Evolutionary conservation across 35 echinoderm and acorn worm species (phyloP).

Genomic region (Patiria miniata): DNA sequence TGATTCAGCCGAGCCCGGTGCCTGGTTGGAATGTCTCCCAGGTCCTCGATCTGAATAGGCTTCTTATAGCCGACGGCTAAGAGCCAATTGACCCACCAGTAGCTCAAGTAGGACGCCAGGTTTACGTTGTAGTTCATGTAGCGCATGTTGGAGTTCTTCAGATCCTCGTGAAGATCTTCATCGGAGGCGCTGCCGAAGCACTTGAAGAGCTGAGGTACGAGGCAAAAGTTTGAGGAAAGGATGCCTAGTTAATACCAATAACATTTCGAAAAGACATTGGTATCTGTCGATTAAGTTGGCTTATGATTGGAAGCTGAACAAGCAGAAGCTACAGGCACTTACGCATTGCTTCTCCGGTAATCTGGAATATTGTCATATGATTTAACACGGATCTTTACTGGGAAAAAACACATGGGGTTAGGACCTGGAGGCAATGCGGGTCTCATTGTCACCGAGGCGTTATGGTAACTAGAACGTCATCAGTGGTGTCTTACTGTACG

Average conservation of each 20-base stretch:
- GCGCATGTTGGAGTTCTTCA: slow-evolving; percentile 64
- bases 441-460: too few relatives aligned
- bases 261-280: too few relatives aligned
- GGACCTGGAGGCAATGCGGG: too few relatives aligned
- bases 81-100: slow-evolving; percentile 93
- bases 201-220: not conserved
- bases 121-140: slow-evolving; percentile 72
- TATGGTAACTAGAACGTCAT: too few relatives aligned
- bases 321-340: not conserved
- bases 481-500: too few relatives aligned
- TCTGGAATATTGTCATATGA: not conserved
- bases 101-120: slow-evolving; percentile 53
- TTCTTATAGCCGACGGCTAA: slow-evolving; percentile 73
- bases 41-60: slow-evolving; percentile 70
- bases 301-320: not conserved
- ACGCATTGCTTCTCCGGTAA: not conserved
- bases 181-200: not conserved
- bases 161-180: slow-evolving; percentile 38
- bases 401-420: too few relatives aligned
- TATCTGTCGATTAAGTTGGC: not conserved
- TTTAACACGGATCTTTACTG: not conserved
- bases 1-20: slow-evolving; percentile 73
- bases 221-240: not conserved
- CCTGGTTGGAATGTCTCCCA: slow-evolving; percentile 62
- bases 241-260: not conserved